These are phyloP conservation scores for Chrysodeixis includens DNA, from an alignment of 2,888 invertebrate species.

Conservation along the genomic window DNA sequence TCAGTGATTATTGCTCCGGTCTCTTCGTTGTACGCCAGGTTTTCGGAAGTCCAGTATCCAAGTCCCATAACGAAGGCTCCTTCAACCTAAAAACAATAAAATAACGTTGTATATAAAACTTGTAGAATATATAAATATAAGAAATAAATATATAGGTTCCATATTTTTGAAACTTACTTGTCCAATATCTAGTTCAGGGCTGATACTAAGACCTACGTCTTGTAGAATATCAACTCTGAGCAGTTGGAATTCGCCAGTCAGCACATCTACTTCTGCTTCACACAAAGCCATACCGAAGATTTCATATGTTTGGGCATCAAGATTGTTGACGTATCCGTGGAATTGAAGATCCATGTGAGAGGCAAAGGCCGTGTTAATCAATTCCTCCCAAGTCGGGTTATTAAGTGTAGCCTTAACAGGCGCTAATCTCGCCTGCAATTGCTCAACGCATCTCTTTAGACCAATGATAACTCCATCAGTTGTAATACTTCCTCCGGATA, in stretches of 20 bases:
- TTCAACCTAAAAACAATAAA: conserved; percentile 78
- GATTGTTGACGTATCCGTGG: conserved; percentile 54
- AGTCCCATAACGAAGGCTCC: conserved; percentile 91
- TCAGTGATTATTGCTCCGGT: conserved; percentile 90
- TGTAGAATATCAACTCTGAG: conserved; percentile 90
- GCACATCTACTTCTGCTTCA: conserved; percentile 92
- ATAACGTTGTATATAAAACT: conserved; percentile 9
- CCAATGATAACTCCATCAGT: conserved; percentile 63
- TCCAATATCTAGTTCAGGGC: conserved; percentile 91
- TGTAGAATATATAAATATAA: too few species aligned
- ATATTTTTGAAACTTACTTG: conserved; percentile 81
- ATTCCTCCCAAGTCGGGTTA: conserved; percentile 83
- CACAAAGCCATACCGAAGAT: conserved; percentile 88
- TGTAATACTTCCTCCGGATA: conserved; percentile 91
- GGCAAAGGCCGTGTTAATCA: conserved; percentile 82
- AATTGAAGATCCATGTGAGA: conserved; percentile 71
- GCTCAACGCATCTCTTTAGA: conserved; percentile 55
- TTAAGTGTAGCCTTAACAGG: conserved; percentile 51
- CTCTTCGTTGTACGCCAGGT: conserved; percentile 85
- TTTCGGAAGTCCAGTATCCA: conserved; percentile 92
- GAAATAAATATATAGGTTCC: neutral
- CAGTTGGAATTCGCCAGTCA: conserved; percentile 91
- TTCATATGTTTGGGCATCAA: conserved; percentile 58
- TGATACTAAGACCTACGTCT: conserved; percentile 91
- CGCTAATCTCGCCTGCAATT: conserved; percentile 53